Percentiles rank a stretch among this genome's conserved stretches.
Conservation (phyloP, 2,797 vertebrate species). For the Bovichtus diacanthus region DNA sequence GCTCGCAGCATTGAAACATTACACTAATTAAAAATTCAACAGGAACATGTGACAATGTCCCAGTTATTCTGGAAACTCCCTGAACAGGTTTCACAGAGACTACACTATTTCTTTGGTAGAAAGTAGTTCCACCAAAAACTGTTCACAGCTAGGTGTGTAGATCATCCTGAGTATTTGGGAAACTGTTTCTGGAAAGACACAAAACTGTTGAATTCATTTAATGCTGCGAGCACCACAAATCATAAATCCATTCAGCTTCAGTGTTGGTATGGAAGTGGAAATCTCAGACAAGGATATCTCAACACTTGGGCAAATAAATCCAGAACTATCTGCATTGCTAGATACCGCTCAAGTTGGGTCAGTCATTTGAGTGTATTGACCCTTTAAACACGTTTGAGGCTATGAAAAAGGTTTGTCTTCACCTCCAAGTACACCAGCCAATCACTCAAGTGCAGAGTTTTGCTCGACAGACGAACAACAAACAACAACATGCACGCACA, state of each 20-base stretch:
- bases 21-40: constrained; percentile 46
- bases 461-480: constrained; percentile 14
- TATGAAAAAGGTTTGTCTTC: neutral
- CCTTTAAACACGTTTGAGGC: constrained; percentile 13
- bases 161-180: constrained; percentile 4
- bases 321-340: neutral
- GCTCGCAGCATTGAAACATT: constrained; percentile 29
- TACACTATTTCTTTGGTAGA: neutral
- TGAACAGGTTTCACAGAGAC: constrained; percentile 14
- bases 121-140: constrained; percentile 27
- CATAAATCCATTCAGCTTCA: neutral
- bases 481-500: neutral
- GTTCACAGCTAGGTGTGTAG: neutral
- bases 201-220: neutral
- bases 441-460: neutral
- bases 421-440: constrained; percentile 4
- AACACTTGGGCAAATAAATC: neutral
- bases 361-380: neutral
- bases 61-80: constrained; percentile 34
- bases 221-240: neutral
- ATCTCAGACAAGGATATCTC: neutral
- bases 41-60: constrained; percentile 37
- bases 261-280: neutral
- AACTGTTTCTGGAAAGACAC: constrained; percentile 22
- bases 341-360: neutral